phyloP scores from a whole-genome alignment of 2,888 invertebrate species.

The Fabriciana adippe region DNA sequence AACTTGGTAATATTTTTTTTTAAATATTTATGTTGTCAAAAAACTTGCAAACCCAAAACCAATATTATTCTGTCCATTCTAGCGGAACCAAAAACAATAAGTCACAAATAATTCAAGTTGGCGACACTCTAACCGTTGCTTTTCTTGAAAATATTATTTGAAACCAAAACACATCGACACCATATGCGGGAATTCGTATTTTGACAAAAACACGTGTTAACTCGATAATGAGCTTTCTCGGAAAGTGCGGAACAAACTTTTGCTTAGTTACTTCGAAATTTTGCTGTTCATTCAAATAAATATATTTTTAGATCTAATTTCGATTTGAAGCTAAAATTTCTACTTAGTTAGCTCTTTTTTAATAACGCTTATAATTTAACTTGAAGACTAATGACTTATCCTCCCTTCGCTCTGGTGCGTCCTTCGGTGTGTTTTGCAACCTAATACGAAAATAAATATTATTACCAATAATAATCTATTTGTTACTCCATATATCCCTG shows the following conservation, averaged over 20 bases:
- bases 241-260: constrained; percentile 50
- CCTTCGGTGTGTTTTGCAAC: too few relatives aligned
- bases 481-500: too few relatives aligned
- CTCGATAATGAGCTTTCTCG: constrained; percentile 73
- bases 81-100: constrained; percentile 9
- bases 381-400: too few relatives aligned
- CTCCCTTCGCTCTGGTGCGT: too few relatives aligned
- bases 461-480: too few relatives aligned
- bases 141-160: constrained; percentile 17
- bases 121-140: constrained; percentile 23
- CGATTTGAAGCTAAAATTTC: too few relatives aligned
- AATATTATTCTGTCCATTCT: not conserved
- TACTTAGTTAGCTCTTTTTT: too few relatives aligned
- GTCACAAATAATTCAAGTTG: constrained; percentile 25
- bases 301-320: too few relatives aligned
- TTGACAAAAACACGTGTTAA: constrained; percentile 72
- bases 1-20: too few relatives aligned
- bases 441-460: too few relatives aligned
- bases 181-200: constrained; percentile 44
- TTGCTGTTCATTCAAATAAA: too few relatives aligned
- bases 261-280: not conserved
- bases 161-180: constrained; percentile 35
- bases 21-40: not conserved
- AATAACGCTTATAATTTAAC: too few relatives aligned
- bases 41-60: not conserved